Evolutionary conservation across 2,797 vertebrate genomes (phyloP), one percentile per base, ranked within the genome.

Genomic region (Lacerta agilis): DNA sequence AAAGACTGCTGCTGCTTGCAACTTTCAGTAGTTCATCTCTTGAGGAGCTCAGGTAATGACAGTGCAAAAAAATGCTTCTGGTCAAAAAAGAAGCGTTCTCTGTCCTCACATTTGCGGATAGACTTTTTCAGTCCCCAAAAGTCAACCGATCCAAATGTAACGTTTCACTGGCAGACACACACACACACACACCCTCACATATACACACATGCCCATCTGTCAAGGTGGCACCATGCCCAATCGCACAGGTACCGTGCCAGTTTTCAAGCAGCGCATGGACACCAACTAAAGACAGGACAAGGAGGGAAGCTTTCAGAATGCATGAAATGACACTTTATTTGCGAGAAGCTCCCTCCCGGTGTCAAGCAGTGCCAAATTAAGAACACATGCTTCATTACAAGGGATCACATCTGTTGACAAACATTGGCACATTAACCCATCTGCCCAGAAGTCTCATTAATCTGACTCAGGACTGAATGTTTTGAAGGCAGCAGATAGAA

Each of bases 151-250:
- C 96, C 69, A 81, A 94, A 94, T 88, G 86, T 93, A 96, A 94
- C 93, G 91, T 91, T 91, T 96, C 95, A 92, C 94, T 96, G 94
- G 95, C 94, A 94, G 86, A 89, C 91, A 91, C 91, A 92, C 45
- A 9, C 43, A 9, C 43, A 45, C 83, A 90, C 88, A 94, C 45
- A 3, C 10, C 11, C 45, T 49, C 45, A 45, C 45, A 43, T 43
- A 8, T 43, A 45, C 83, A 90, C 88, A 94, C 93, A 88, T 89
- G 83, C 88, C 96, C 97, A 97, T 97, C 97, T 97, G 97, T 94
- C 92, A 76, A 81, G 87, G 90, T 97, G 97, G 97, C 97, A 92
- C 6, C 3, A 2, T 90, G 96, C 96, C 96, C 94, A 90, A 71
- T 88, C 83, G 58, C 5, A 94, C 84, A 95, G 93, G 94, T 96